Evolutionary conservation across 2,797 vertebrate species (phyloP), one percentile per base, ranked within the genome.

Genomic region (Lepidocolaptes lacrymiger): DNA sequence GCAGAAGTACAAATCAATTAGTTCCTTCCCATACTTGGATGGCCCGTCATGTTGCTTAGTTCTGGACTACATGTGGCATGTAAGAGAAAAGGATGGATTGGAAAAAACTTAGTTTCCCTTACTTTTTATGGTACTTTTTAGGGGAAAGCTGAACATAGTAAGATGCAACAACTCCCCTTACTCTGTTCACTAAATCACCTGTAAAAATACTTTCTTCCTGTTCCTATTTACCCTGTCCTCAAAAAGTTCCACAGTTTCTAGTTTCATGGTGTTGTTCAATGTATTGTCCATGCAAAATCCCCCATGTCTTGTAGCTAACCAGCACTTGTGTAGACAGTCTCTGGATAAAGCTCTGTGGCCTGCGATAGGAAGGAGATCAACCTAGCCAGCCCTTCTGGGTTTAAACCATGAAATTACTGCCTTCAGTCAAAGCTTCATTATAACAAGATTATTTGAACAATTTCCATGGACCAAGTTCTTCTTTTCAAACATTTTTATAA

Each of bases 361-460:
- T 77, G 77, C 3, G 3, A 87, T 67, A 83, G 83, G 81, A 77
- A 88, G 37, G 52, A 88, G 90, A 89, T 74, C 77, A 85, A 86
- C 71, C 78, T 12, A 61, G 72, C 64, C 54, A 72, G 78, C 58
- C 75, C 68, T 91, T 93, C 87, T 85, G 81, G n/a, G 59, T 77
- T 85, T 94, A 88, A 91, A 87, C 92, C 92, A 94, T 68, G 64
- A 94, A 94, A 95, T 93, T 91, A 88, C 72, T 89, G 76, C 75
- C 84, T 94, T 94, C 93, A 85, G 89, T 85, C 75, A 92, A 96
- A 49, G 72, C 72, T 88, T 92, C 86, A 54, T 93, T 93, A 75
- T 96, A 92, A 89, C 64, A 94, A 94, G 92, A 89, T 91, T 97
- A 95, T 78, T 94, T 90, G 80, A 85, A 78, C 80, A 95, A 94